Conservation (phyloP, 2,888 invertebrate genomes). For the Pristionchus mayeri region DNA sequence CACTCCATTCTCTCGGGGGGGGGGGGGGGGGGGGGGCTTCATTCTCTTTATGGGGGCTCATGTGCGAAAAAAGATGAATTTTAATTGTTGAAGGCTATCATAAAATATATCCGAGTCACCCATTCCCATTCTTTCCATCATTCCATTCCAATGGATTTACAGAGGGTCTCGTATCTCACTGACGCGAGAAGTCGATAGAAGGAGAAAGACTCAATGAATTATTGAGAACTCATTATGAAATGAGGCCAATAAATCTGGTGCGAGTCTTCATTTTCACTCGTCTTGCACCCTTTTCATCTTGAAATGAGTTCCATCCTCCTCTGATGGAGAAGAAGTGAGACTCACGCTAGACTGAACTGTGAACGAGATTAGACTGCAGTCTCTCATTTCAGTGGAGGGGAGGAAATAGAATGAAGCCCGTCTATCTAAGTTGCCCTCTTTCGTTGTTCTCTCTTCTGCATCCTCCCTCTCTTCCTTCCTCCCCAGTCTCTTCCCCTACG, state of each 20-base stretch:
- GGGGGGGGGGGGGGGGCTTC: too few species aligned
- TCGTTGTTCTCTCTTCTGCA: too few species aligned
- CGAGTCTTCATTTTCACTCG: background rate
- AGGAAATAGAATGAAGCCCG: too few species aligned
- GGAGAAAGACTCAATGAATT: background rate
- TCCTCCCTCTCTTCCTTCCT: constrained; percentile 31
- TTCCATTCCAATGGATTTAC: background rate
- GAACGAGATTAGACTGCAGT: background rate
- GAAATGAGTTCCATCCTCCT: background rate
- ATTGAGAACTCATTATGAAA: background rate
- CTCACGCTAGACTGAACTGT: background rate
- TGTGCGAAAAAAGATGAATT: too few species aligned
- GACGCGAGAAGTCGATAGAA: background rate
- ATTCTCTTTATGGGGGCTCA: too few species aligned
- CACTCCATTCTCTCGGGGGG: too few species aligned
- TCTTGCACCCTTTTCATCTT: background rate
- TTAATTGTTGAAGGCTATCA: background rate
- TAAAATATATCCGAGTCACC: too few species aligned
- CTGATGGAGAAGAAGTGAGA: too few species aligned
- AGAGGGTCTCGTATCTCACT: background rate
- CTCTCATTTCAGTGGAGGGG: background rate
- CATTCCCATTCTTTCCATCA: background rate
- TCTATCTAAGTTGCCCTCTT: too few species aligned
- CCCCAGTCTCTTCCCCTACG: background rate
- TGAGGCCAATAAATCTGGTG: constrained; percentile 23